Evolutionary conservation across 2,888 invertebrate genomes (phyloP).

Genomic region (Actias luna): DNA sequence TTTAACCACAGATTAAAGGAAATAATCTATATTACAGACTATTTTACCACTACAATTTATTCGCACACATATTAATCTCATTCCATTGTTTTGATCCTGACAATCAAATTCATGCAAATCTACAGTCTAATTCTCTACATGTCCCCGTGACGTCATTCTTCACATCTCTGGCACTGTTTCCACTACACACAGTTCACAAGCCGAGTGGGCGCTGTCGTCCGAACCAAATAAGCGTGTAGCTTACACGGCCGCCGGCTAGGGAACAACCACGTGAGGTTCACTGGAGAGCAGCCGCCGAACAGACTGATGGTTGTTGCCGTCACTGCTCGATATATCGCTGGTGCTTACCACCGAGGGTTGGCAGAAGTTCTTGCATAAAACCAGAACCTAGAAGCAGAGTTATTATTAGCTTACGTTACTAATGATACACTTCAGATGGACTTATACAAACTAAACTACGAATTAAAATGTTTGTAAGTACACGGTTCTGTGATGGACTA

Average conservation of each 20-base stretch:
- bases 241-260: conserved; percentile 71
- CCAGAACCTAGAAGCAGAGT: conserved; percentile 50
- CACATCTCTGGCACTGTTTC: not conserved
- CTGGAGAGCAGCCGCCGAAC: conserved; percentile 69
- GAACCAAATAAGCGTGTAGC: conserved; percentile 38
- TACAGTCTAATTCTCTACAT: not conserved
- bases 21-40: not conserved
- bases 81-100: not conserved
- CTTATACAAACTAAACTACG: too few species aligned
- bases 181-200: conserved; percentile 1
- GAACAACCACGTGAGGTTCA: conserved; percentile 57
- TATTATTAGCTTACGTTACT: not conserved
- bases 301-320: conserved; percentile 74
- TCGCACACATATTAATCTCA: not conserved
- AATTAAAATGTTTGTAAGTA: too few species aligned
- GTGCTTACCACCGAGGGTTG: conserved; percentile 70
- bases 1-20: too few species aligned
- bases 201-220: not conserved
- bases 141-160: not conserved
- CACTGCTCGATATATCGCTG: conserved; percentile 76
- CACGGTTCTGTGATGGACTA: too few species aligned
- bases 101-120: not conserved
- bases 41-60: not conserved
- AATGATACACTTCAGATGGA: not conserved
- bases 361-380: conserved; percentile 76